A percentile compares a stretch with the other conserved stretches of the same genome.
Evolutionary conservation across 2,113 vertebrate genomes (phyloP).

Genomic region (Zosterops pallidus): DNA sequence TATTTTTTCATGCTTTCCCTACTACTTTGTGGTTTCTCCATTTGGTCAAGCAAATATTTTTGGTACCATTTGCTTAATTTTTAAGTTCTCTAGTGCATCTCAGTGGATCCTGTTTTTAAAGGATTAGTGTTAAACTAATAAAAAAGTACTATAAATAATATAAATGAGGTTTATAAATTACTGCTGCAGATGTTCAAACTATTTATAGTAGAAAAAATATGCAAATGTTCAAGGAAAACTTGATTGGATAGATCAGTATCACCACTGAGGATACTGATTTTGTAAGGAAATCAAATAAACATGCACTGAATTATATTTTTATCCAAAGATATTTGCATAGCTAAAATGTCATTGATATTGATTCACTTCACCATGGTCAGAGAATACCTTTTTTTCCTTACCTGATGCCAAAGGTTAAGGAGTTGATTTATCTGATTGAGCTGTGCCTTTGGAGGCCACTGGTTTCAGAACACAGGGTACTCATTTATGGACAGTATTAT

Average conservation of each 20-base stretch:
- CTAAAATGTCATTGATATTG: neutral
- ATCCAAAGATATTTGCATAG: neutral
- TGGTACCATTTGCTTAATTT: neutral
- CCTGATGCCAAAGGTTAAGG: neutral
- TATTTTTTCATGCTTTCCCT: neutral
- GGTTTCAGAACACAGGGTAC: neutral
- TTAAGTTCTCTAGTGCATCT: neutral
- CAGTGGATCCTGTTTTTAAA: neutral
- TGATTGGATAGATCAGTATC: constrained; percentile 47
- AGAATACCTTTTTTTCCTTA: neutral
- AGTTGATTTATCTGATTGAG: neutral
- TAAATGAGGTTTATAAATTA: constrained; percentile 25
- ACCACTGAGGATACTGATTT: constrained; percentile 24
- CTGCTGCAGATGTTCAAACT: constrained; percentile 51
- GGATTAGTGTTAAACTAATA: neutral
- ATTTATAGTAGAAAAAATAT: constrained; percentile 60
- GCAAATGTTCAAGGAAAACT: constrained; percentile 47
- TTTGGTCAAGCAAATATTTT: neutral
- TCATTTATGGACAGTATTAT: neutral
- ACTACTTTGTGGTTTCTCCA: neutral
- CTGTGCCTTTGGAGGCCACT: neutral
- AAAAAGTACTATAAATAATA: constrained; percentile 45
- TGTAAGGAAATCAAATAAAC: constrained; percentile 29
- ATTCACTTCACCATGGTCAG: neutral
- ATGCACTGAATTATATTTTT: constrained; percentile 30